phyloP scores from a whole-genome alignment of 1,140 invertebrate species.

The Piezodorus guildinii region DNA sequence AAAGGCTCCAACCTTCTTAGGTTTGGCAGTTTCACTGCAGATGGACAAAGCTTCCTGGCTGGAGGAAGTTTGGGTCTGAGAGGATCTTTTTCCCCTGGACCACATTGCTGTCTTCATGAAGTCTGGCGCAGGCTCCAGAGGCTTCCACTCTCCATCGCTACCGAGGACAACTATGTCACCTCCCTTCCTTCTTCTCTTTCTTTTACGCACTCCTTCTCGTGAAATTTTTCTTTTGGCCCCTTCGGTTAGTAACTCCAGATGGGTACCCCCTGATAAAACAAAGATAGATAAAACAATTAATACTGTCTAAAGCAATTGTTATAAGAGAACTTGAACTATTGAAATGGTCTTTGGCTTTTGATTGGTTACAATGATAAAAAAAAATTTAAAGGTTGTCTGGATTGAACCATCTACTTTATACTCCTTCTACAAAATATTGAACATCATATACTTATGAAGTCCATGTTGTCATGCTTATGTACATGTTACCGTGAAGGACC shows the following conservation, averaged over 20 bases:
- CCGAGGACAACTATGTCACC: conserved; percentile 32
- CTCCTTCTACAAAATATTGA: too few relatives aligned
- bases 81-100: conserved; percentile 39
- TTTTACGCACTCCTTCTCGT: conserved; percentile 30
- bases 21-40: conserved; percentile 33
- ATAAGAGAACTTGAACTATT: too few relatives aligned
- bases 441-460: too few relatives aligned
- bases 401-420: too few relatives aligned
- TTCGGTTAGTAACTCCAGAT: conserved; percentile 40
- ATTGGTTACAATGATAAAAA: too few relatives aligned
- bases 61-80: conserved; percentile 18
- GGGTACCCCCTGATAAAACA: conserved; percentile 25
- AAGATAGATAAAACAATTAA: background rate
- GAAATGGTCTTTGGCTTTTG: too few relatives aligned
- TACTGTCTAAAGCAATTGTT: too few relatives aligned
- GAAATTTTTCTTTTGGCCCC: conserved; percentile 29
- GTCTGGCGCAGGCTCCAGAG: conserved; percentile 24
- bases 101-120: conserved; percentile 36
- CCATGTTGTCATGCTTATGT: too few relatives aligned
- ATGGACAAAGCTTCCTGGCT: conserved; percentile 20
- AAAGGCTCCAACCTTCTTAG: conserved; percentile 40
- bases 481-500: too few relatives aligned
- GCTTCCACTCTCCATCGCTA: conserved; percentile 30
- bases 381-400: too few relatives aligned
- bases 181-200: conserved; percentile 33